These are phyloP conservation scores for Homarus gammarus DNA, from an alignment of 2,888 invertebrate genomes.

Conservation along the genomic window DNA sequence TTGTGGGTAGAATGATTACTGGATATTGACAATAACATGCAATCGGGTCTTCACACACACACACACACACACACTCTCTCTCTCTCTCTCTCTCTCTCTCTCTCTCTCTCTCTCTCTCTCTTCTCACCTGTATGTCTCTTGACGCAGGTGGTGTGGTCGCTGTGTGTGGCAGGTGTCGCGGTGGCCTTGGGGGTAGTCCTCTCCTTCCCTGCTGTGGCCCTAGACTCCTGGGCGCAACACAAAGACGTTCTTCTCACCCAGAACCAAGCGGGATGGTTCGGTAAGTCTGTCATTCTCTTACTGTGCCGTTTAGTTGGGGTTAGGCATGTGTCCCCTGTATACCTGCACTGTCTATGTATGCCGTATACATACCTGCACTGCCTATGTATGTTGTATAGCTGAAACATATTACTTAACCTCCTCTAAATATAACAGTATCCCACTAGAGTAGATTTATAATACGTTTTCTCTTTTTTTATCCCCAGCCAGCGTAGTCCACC, in stretches of 20 bases:
- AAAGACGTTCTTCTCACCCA: slow-evolving; percentile 9
- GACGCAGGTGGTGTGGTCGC: slow-evolving; percentile 14
- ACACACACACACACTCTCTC: no score
- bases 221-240: slow-evolving; percentile 9
- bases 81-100: no score
- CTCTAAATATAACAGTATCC: no score
- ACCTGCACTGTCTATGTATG: not conserved
- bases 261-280: slow-evolving; percentile 25
- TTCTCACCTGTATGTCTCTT: no score
- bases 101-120: no score
- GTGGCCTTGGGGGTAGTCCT: slow-evolving; percentile 3
- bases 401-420: not conserved
- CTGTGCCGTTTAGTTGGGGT: no score
- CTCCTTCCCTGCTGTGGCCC: slow-evolving; percentile 21
- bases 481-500: slow-evolving; percentile 56
- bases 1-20: no score
- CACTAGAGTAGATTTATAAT: not conserved
- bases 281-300: not conserved
- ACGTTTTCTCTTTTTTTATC: not conserved
- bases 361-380: no score
- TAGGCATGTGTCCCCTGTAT: not conserved
- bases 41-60: no score
- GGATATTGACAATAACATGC: no score
- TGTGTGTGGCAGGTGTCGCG: not conserved
- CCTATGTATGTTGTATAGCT: not conserved